These are phyloP conservation scores for Seladonia tumulorum DNA, from an alignment of 2,888 invertebrate species.

Conservation along the genomic window DNA sequence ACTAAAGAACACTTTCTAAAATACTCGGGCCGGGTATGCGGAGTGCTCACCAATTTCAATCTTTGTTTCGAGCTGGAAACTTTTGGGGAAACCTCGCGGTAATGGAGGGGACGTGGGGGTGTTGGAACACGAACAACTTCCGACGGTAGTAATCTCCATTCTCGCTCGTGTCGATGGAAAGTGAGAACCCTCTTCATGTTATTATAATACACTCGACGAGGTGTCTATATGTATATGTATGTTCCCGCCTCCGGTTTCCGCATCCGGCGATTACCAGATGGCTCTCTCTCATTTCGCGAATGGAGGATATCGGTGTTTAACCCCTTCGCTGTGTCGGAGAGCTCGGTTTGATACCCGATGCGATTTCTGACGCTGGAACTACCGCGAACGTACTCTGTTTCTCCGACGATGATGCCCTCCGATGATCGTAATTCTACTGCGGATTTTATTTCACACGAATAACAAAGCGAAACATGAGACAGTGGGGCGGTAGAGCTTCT, in stretches of 20 bases:
- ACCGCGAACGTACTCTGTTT: not conserved
- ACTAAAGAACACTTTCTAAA: constrained; percentile 51
- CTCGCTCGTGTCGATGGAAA: not conserved
- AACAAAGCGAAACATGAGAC: too few species aligned
- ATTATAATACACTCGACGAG: not conserved
- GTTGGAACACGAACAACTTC: not conserved
- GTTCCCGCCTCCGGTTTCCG: not conserved
- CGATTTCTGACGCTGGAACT: not conserved
- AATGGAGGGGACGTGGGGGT: not conserved
- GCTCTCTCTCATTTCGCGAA: not conserved
- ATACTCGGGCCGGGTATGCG: constrained; percentile 36
- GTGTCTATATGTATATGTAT: too few species aligned
- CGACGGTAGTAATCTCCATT: constrained; percentile 8
- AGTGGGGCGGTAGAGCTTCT: too few species aligned
- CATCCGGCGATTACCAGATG: not conserved
- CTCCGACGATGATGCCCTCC: not conserved
- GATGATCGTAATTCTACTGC: too few species aligned
- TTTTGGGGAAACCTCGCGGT: not conserved
- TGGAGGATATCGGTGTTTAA: not conserved
- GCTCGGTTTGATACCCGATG: not conserved
- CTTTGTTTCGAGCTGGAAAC: not conserved
- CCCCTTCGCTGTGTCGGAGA: not conserved
- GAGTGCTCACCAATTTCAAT: constrained; percentile 57
- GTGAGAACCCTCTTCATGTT: not conserved
- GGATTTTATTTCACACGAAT: too few species aligned